Base-by-base conservation (phyloP, 2,113 vertebrate species). In the Ornithorhynchus anatinus region DNA sequence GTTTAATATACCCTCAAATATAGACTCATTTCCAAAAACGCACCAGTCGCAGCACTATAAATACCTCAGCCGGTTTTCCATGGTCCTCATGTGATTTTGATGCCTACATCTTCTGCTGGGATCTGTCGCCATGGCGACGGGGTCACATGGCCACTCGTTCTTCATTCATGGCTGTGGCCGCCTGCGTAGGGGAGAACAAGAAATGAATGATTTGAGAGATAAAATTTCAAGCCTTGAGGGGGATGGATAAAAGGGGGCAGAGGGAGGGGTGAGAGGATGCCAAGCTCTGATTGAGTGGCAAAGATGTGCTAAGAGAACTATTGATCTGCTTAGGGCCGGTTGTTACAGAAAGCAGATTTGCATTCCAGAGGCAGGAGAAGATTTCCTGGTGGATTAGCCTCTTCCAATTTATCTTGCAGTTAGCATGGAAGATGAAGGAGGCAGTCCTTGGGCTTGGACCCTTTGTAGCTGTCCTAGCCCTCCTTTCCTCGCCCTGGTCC, bases 31-130 rank as follows among this genome's bases (percentile, higher is more conserved):
- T 92, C 88, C 91, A 92, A 86, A 90, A 90, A 88, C 42, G 84
- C 90, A 75, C 86, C 84, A 90, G 90, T 85, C 75, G 82, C 63
- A 23, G 76, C 83, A 83, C 92, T 94, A 94, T 92, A 94, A 93
- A 94, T 94, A 94, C 81, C 88, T 20, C 42, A 52, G 85, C 71
- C 89, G 87, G 84, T 92, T 89, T 80, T 89, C 89, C 35, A 59
- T 87, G 78, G 81, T 79, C 90, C 89, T 91, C 91, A 90, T 92
- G 89, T 92, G 92, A 93, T 87, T 93, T 90, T 63, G 88, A 87
- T 87, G 89, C 86, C 82, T 82, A 84, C 90, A 64, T 65, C 68
- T 72, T 35, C 89, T 65, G 87, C 68, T 75, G 89, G 89, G 89
- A 92, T 90, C 88, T 75, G 81, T 94, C 70, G 60, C 91, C 92